These are phyloP conservation scores for Heliocidaris tuberculata DNA, from an alignment of 35 echinoderm and acorn worm genomes.

Conservation along the genomic window DNA sequence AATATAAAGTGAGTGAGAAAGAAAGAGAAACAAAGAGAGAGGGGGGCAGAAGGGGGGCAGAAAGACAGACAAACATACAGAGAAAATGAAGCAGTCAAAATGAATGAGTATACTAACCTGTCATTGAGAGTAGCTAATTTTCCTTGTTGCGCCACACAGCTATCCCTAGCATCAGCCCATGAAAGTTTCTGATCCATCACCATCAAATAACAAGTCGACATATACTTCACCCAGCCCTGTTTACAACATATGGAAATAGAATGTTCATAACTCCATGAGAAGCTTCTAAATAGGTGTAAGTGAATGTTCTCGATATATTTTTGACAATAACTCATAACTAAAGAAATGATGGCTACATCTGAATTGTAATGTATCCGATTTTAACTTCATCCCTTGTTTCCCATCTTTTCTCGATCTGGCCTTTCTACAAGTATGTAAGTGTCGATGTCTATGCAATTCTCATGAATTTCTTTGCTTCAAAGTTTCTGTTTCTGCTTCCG, in stretches of 20 bases:
- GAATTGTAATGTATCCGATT: too few species aligned
- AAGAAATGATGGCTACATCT: too few species aligned
- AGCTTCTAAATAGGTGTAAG: background rate
- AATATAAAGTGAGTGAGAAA: background rate
- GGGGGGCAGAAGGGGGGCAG: too few species aligned
- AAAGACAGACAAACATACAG: background rate
- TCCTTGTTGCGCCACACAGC: constrained; percentile 42
- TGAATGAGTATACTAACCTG: background rate
- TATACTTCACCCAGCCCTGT: constrained; percentile 62
- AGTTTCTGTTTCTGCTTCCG: too few species aligned
- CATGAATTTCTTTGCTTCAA: too few species aligned
- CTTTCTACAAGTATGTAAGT: too few species aligned
- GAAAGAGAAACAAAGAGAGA: background rate
- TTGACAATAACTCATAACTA: too few species aligned
- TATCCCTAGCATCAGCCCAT: constrained; percentile 51
- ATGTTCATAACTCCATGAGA: background rate
- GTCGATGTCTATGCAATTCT: too few species aligned
- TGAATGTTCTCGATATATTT: too few species aligned
- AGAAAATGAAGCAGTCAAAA: background rate
- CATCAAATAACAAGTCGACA: constrained; percentile 65
- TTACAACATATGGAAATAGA: background rate
- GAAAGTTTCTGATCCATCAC: constrained; percentile 22
- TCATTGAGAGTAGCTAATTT: constrained; percentile 16
- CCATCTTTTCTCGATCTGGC: too few species aligned
- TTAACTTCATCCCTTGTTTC: too few species aligned